Percentiles rank a stretch among this genome's conserved stretches.
phyloP scores from a whole-genome alignment of 2,888 invertebrate genomes.

The Agrochola circellaris region DNA sequence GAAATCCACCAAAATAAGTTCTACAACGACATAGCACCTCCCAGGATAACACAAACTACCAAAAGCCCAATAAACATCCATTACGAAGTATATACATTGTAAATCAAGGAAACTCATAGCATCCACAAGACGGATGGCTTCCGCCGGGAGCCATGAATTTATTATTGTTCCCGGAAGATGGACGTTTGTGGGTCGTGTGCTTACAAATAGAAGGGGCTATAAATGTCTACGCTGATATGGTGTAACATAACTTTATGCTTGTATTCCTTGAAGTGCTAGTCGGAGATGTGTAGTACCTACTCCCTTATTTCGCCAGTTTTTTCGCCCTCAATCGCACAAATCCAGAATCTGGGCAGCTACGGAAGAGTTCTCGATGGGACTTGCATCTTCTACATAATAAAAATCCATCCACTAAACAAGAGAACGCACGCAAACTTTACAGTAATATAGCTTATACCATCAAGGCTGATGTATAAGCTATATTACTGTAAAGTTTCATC shows the following conservation, averaged over 20 bases:
- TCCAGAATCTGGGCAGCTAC: not conserved
- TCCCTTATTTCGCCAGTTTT: too few relatives aligned
- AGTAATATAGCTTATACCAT: too few relatives aligned
- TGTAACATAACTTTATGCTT: not conserved
- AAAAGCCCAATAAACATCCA: constrained; percentile 25
- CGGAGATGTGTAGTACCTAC: too few relatives aligned
- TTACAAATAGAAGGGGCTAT: constrained; percentile 35
- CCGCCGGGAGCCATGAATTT: constrained; percentile 65
- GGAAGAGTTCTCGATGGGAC: not conserved
- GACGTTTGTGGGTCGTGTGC: constrained; percentile 62
- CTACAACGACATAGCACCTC: not conserved
- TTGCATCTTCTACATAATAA: too few relatives aligned
- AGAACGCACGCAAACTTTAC: too few relatives aligned
- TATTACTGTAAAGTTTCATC: too few relatives aligned
- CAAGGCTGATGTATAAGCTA: too few relatives aligned
- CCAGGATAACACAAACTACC: constrained; percentile 8
- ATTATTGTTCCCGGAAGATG: constrained; percentile 63
- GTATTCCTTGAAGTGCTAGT: not conserved
- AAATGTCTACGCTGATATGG: constrained; percentile 35
- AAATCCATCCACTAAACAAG: too few relatives aligned
- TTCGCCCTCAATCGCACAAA: not conserved
- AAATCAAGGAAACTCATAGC: constrained; percentile 57
- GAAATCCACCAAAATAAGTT: not conserved
- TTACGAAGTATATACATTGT: constrained; percentile 41
- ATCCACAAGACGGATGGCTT: constrained; percentile 57